These are phyloP conservation scores for Xestobium rufovillosum DNA, from an alignment of 2,888 invertebrate species.

Conservation along the genomic window DNA sequence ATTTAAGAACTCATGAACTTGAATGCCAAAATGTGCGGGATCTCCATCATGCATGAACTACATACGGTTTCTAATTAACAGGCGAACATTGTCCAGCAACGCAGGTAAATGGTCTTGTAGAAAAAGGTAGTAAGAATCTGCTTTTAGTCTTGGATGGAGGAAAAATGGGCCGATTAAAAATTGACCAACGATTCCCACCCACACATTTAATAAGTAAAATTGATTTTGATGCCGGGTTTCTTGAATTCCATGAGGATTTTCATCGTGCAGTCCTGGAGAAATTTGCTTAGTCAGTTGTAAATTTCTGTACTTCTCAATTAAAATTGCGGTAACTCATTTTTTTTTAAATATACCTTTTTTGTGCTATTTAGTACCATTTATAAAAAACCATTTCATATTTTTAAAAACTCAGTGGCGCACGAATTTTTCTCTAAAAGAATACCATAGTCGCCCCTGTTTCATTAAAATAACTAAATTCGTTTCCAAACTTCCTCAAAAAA, in stretches of 20 bases:
- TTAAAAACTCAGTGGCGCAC: no score
- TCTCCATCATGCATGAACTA: conserved; percentile 2
- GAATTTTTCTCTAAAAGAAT: no score
- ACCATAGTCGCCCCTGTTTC: no score
- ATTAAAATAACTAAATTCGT: no score
- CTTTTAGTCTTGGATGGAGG: not conserved
- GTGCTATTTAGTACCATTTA: no score
- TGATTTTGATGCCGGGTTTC: not conserved
- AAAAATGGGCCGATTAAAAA: not conserved
- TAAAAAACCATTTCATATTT: no score
- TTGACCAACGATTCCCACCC: not conserved
- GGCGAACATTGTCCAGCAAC: not conserved
- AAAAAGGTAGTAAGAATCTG: not conserved
- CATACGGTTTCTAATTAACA: not conserved
- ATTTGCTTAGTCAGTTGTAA: no score
- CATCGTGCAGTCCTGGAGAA: no score
- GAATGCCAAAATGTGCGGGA: not conserved
- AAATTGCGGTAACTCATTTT: no score
- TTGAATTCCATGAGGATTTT: not conserved
- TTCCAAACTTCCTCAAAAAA: no score
- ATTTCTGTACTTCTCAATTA: no score
- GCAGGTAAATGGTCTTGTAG: not conserved
- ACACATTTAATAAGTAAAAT: not conserved
- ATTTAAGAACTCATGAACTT: not conserved
- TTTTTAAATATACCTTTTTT: no score